Evolutionary conservation across 2,888 invertebrate species (phyloP), one percentile per base, ranked within the genome.

Genomic region (Druceiella hillmani): DNA sequence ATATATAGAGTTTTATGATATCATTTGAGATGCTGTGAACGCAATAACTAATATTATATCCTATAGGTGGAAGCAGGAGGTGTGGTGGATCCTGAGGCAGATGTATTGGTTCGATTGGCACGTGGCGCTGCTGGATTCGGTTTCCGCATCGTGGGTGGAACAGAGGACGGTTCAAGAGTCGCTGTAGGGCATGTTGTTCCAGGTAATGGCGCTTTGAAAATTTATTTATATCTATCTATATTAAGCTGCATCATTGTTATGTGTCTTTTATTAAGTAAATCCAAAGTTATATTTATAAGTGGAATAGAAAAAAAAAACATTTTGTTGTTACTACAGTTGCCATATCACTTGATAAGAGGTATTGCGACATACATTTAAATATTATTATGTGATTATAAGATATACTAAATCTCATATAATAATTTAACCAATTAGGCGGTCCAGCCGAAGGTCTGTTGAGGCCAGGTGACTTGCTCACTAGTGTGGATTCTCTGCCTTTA

Each of bases 101-200:
- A 86, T 51, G 79, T 87, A 49, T 64, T 81, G 39, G 84, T 97
- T 5, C 85, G 88, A 0, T 66, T 98, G 34, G 84, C 87, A 31
- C 77, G 93, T n/a, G 90, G 92, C 52, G 87, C 90, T 22, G 84
- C 85, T 38, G 98, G 98, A 2, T 99, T 99, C 70, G 99, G 98
- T 5, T 99, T 99, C 70, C 79, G 98, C 44, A 94, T 99, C 57
- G 90, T 98, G 17, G 98, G 98, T 13, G 99, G 99, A 25, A 92
- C 92, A 1, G 98, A 98, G 66, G 97, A 98, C 70, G 91, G 93
- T 40, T 92, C 93, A 46, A 87, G 94, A 66, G 92, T 97, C 43
- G 91, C 94, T 6, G 94, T 98, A 16, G 97, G 98, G 2, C 91
- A 94, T 59, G 94, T 98, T 45, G 95, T 98, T 36, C 88, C 92